Evolutionary conservation across 35 echinoderm and acorn worm genomes (phyloP).

Genomic region (Strongylocentrotus purpuratus): DNA sequence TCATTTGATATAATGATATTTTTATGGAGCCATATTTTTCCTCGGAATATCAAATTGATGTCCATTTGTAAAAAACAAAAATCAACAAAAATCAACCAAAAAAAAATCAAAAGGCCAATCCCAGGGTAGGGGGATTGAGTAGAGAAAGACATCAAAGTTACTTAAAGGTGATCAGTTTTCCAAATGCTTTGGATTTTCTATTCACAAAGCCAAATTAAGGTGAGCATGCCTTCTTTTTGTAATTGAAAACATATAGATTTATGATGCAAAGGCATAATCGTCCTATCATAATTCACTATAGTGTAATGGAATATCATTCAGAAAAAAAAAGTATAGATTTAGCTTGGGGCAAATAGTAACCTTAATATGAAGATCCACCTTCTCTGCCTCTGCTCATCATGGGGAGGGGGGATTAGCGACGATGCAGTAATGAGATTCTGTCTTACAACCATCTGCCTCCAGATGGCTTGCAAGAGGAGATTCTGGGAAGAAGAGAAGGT

Average conservation of each 20-base stretch:
- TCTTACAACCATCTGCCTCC: background rate
- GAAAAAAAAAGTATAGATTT: background rate
- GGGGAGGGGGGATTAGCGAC: background rate
- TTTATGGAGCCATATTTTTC: background rate
- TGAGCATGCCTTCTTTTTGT: too few species aligned
- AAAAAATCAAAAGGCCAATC: too few species aligned
- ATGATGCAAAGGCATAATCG: background rate
- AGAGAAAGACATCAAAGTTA: background rate
- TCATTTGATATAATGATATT: background rate
- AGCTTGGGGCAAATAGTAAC: background rate
- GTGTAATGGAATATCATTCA: background rate
- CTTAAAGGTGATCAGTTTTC: background rate
- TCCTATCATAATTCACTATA: background rate
- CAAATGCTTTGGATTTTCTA: background rate
- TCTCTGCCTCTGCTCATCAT: background rate
- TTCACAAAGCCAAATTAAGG: background rate
- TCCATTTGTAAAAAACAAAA: background rate
- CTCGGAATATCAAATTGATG: background rate
- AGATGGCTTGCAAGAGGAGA: background rate
- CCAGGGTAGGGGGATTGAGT: too few species aligned
- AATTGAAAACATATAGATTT: too few species aligned
- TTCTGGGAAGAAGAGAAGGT: background rate
- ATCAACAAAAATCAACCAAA: too few species aligned
- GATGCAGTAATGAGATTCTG: background rate
- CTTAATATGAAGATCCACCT: background rate